Percentiles rank a stretch among this genome's conserved stretches.
phyloP scores from a whole-genome alignment of 2,797 vertebrate species.

The Acipenser ruthenus region DNA sequence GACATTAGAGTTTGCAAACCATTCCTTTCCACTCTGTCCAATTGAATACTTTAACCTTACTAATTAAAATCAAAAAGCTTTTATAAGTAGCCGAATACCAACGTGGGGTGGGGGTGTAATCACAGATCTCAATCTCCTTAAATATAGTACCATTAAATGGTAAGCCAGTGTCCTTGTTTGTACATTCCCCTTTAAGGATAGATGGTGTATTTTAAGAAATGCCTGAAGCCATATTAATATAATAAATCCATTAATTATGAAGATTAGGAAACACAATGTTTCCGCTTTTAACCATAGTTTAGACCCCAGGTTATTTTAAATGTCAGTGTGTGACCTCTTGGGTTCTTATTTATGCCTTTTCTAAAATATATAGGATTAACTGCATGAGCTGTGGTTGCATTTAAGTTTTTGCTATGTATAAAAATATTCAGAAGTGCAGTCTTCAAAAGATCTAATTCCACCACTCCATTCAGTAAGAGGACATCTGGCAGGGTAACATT shows the following conservation, averaged over 20 bases:
- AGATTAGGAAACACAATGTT: no score
- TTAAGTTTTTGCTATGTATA: not conserved
- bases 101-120: not conserved
- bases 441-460: conserved; percentile 6
- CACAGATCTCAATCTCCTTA: not conserved
- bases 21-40: not conserved
- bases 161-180: not conserved
- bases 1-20: conserved; percentile 15
- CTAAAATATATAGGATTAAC: not conserved
- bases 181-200: not conserved
- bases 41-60: not conserved
- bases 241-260: not conserved
- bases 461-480: not conserved
- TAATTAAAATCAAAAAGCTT: not conserved
- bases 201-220: not conserved
- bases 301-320: no score
- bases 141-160: conserved; percentile 3
- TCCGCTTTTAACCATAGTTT: no score
- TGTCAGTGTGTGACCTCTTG: no score
- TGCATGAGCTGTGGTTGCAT: not conserved
- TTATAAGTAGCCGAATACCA: not conserved
- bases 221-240: not conserved
- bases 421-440: conserved; percentile 1
- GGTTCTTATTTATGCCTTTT: no score
- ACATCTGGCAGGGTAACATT: not conserved